phyloP scores from a whole-genome alignment of 2,888 invertebrate species.

The Cylindroiulus punctatus region DNA sequence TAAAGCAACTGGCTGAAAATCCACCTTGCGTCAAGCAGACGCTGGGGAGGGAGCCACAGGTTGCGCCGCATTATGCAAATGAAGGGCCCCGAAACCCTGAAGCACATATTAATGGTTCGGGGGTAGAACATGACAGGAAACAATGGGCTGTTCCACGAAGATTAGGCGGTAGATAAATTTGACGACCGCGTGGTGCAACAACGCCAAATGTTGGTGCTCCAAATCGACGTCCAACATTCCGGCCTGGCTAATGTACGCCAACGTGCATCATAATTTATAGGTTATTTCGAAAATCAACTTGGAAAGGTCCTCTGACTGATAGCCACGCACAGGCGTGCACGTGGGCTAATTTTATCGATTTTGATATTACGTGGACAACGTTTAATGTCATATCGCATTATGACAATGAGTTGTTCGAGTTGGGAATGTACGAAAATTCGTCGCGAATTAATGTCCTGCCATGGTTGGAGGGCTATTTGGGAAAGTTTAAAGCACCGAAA shows the following conservation, averaged over 20 bases:
- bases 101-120: conserved; percentile 7
- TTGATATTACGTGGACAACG: conserved; percentile 8
- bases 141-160: neutral
- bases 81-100: neutral
- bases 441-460: neutral
- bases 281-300: neutral
- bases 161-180: conserved; percentile 22
- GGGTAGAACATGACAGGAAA: conserved; percentile 30
- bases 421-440: neutral
- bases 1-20: conserved; percentile 48
- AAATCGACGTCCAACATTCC: neutral
- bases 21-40: neutral
- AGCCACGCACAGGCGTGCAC: neutral
- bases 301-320: neutral
- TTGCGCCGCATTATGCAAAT: neutral
- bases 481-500: neutral
- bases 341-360: neutral
- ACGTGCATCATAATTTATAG: neutral
- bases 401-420: neutral
- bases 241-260: neutral
- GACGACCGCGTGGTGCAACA: neutral
- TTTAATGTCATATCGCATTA: neutral
- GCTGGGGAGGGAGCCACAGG: neutral
- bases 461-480: neutral
- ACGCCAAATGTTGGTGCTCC: conserved; percentile 8